Percentiles rank a stretch among this genome's conserved stretches.
phyloP scores from a whole-genome alignment of 1,140 invertebrate species.

The Lepidurus arcticus region DNA sequence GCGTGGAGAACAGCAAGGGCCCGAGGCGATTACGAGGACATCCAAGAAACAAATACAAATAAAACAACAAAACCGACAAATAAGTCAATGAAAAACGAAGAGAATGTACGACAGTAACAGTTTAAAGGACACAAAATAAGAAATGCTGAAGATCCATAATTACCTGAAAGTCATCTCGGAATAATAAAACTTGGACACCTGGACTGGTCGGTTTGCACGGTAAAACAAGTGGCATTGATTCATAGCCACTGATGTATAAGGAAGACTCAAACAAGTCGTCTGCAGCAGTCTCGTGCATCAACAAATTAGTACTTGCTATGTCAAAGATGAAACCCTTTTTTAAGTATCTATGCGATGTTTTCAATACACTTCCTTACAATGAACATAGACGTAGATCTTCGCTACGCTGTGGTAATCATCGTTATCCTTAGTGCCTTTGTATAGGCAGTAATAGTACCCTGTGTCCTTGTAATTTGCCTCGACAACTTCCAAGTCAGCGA shows the following conservation, averaged over 20 bases:
- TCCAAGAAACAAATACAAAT: too few relatives aligned
- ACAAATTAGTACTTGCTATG: not conserved
- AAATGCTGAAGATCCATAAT: not conserved
- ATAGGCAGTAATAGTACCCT: conserved; percentile 14
- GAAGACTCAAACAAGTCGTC: not conserved
- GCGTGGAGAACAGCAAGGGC: too few relatives aligned
- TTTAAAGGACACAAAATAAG: too few relatives aligned
- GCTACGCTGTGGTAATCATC: not conserved
- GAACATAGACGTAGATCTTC: conserved; percentile 19
- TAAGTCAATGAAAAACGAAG: not conserved
- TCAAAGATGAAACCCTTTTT: not conserved
- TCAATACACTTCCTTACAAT: not conserved
- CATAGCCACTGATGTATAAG: not conserved
- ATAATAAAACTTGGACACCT: not conserved
- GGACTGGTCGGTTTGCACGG: conserved; percentile 30
- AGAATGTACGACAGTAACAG: not conserved
- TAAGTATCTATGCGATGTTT: not conserved
- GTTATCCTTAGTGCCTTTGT: not conserved
- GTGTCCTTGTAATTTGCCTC: not conserved
- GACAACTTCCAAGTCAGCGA: not conserved
- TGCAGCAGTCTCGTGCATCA: too few relatives aligned
- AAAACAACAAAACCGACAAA: too few relatives aligned
- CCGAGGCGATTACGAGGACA: too few relatives aligned
- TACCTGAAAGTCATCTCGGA: not conserved
- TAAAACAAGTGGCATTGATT: conserved; percentile 2